phyloP scores from a whole-genome alignment of 2,113 vertebrate species.

The Chelonoidis abingdonii region DNA sequence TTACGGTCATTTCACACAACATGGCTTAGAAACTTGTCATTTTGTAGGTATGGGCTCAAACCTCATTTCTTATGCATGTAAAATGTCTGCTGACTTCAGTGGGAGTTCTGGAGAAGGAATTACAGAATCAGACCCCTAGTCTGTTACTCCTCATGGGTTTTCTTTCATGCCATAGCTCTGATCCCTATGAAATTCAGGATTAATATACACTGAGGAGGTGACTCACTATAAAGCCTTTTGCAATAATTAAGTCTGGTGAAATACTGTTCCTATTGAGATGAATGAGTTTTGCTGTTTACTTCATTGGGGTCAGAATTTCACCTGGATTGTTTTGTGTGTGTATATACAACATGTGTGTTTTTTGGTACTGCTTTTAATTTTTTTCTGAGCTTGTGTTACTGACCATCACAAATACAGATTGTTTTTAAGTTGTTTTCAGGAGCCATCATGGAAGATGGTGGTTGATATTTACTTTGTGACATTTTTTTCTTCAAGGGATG shows the following conservation, averaged over 20 bases:
- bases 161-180: background rate
- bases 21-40: background rate
- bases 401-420: background rate
- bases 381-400: background rate
- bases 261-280: background rate
- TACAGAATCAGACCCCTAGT: background rate
- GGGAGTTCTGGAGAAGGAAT: background rate
- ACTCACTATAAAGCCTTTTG: background rate
- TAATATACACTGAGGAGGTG: background rate
- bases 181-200: background rate
- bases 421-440: background rate
- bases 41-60: background rate
- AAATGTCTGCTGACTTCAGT: background rate
- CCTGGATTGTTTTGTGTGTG: background rate
- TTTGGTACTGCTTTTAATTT: background rate
- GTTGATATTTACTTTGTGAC: slow-evolving; percentile 21
- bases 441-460: background rate
- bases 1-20: background rate
- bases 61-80: background rate
- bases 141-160: background rate
- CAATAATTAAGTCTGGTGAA: background rate
- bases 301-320: background rate
- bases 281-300: background rate
- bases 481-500: slow-evolving; percentile 85
- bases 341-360: background rate